phyloP scores from a whole-genome alignment of 2,113 vertebrate genomes.

The Semnornis frantzii region DNA sequence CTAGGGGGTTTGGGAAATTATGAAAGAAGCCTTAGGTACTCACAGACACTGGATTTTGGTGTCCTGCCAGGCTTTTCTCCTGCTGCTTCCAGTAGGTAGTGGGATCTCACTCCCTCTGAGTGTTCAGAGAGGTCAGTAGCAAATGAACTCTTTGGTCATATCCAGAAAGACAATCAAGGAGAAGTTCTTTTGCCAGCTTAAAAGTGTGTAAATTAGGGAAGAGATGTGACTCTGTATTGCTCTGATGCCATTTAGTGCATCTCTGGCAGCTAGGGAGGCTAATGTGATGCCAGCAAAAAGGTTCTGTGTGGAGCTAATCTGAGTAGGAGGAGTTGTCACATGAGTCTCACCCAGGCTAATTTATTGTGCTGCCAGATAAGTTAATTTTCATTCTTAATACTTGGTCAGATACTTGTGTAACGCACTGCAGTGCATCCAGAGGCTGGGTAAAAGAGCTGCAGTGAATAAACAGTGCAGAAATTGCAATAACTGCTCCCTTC shows the following conservation, averaged over 20 bases:
- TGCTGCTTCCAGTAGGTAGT: background rate
- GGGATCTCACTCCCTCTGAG: background rate
- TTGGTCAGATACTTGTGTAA: background rate
- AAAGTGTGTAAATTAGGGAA: background rate
- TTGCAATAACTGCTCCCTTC: background rate
- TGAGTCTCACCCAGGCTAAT: background rate
- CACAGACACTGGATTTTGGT: accelerated
- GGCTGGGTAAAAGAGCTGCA: background rate
- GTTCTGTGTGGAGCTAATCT: background rate
- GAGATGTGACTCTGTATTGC: background rate
- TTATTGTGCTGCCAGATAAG: background rate
- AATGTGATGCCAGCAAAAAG: background rate
- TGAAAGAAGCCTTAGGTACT: background rate
- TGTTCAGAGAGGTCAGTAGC: background rate
- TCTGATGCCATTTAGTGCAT: background rate
- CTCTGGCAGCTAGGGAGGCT: background rate
- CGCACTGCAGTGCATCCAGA: background rate
- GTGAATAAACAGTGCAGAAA: background rate
- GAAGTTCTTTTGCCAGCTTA: background rate
- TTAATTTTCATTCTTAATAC: background rate
- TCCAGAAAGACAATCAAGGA: background rate
- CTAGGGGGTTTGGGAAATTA: background rate
- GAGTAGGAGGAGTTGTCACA: background rate
- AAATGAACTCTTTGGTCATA: background rate
- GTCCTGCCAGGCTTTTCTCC: background rate